Evolutionary conservation across 2,888 invertebrate species (phyloP), one percentile per base, ranked within the genome.

Genomic region (Drosophila tripunctata): DNA sequence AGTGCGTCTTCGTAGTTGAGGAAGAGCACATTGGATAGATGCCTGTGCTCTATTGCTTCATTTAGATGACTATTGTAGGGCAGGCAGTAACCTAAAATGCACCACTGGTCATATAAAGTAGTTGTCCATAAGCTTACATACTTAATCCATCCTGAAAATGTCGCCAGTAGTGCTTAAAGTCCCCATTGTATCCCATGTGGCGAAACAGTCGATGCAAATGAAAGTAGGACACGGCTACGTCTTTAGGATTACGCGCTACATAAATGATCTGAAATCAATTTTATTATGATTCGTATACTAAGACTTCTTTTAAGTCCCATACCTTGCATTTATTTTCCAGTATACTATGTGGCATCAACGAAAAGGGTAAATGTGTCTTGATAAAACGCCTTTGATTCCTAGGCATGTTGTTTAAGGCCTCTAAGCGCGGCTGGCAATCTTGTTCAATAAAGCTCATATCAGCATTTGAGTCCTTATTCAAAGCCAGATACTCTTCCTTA

Each of bases 191-290:
- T 0, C 95, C 95, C 85, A 94, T 94, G 0, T 95, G 95, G 54
- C 93, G 93, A 71, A 94, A 94, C 0, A 94, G 90, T 48, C 94
- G 92, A 89, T 96, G 96, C 45, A 96, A 93, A 89, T 96, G 94
- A 84, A 95, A 97, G 90, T 94, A 96, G 0, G 97, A 97, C 0
- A 97, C 95, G 0, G 94, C 94, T 0, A 96, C 96, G 90, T 97
- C 97, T 89, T 96, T 95, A 0, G 97, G 96, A 91, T 97, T 96
- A 56, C 97, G 92, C 0, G 96, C 95, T 0, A 97, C 94, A 86
- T 97, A 97, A 43, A 97, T 93, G 17, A 96, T 92, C 93, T 95
- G 84, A 15, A 62, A 51, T 24, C 1, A 41, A 21, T 5, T 4
- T 22, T 7, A 17, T 0, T 2, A 2, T 36, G 4, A 4, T 17